A percentile compares a stretch with the other conserved stretches of the same genome.
Evolutionary conservation across 2,888 invertebrate genomes (phyloP).

Genomic region (Pteria penguin): DNA sequence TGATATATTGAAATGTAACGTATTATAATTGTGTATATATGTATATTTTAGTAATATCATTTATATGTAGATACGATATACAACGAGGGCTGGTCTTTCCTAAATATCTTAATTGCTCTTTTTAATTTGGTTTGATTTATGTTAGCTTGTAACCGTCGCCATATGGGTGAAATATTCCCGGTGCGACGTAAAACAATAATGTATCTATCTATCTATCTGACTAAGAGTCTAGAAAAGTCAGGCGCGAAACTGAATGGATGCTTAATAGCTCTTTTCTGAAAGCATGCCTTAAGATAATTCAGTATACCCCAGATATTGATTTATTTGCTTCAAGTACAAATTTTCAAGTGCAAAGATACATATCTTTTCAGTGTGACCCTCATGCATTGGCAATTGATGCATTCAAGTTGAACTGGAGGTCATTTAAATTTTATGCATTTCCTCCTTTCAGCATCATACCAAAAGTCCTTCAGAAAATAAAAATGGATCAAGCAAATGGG

Average conservation of each 20-base stretch:
- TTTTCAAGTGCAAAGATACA: not conserved
- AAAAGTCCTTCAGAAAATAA: slow-evolving; percentile 41
- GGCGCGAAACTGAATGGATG: slow-evolving; percentile 24
- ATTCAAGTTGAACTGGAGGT: slow-evolving; percentile 7
- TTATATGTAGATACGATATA: too few species aligned
- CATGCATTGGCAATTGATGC: slow-evolving; percentile 22
- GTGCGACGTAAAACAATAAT: too few species aligned
- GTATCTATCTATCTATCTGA: too few species aligned
- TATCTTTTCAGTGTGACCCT: slow-evolving; percentile 23
- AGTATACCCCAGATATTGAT: slow-evolving; percentile 14
- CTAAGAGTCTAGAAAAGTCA: not conserved
- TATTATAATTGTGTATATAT: too few species aligned
- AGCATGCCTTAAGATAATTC: not conserved
- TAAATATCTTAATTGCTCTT: too few species aligned
- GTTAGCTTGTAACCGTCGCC: too few species aligned
- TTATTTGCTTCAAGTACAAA: slow-evolving; percentile 29
- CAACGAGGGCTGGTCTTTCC: too few species aligned
- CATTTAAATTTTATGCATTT: slow-evolving; percentile 27
- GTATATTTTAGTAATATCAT: too few species aligned
- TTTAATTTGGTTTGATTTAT: too few species aligned
- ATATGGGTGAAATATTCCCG: too few species aligned
- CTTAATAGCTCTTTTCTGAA: not conserved
- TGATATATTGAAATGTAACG: too few species aligned
- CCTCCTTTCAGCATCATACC: slow-evolving; percentile 49
- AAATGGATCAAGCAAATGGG: slow-evolving; percentile 23